Evolutionary conservation across 2,888 invertebrate genomes (phyloP).

Genomic region (Drosophila crucigera): DNA sequence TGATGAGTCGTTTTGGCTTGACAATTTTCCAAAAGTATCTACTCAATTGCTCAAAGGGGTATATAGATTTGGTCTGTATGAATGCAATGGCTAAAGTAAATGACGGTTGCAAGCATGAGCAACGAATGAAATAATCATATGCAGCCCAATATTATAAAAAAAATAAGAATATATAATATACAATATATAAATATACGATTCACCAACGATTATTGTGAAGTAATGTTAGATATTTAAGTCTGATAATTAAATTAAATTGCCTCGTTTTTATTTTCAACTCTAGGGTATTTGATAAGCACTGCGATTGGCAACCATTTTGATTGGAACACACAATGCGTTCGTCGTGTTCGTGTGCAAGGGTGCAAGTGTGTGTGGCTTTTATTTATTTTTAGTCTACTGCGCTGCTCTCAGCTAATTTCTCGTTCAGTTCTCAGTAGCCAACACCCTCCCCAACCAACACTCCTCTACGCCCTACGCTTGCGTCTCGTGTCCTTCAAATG

Average conservation of each 20-base stretch:
- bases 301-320: constrained; percentile 4
- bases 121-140: background rate
- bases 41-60: constrained; percentile 3
- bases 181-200: background rate
- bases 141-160: background rate
- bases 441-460: background rate
- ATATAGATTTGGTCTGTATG: background rate
- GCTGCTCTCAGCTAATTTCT: constrained; percentile 47
- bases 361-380: constrained; percentile 31
- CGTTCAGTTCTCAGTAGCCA: constrained; percentile 14
- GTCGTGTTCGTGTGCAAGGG: constrained; percentile 26
- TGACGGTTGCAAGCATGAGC: background rate
- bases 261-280: background rate
- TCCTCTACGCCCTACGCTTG: constrained; percentile 29
- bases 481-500: constrained; percentile 80
- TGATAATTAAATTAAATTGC: background rate
- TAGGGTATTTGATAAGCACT: constrained; percentile 20
- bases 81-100: background rate
- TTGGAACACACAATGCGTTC: constrained; percentile 49
- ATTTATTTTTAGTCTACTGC: constrained; percentile 75
- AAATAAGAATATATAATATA: background rate
- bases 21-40: constrained; percentile 29
- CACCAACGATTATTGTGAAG: background rate
- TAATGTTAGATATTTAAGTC: background rate
- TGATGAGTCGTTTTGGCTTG: constrained; percentile 34